Percentiles rank a stretch among this genome's conserved stretches.
phyloP scores from a whole-genome alignment of 2,113 vertebrate genomes.

The Ceyx margarethae region DNA sequence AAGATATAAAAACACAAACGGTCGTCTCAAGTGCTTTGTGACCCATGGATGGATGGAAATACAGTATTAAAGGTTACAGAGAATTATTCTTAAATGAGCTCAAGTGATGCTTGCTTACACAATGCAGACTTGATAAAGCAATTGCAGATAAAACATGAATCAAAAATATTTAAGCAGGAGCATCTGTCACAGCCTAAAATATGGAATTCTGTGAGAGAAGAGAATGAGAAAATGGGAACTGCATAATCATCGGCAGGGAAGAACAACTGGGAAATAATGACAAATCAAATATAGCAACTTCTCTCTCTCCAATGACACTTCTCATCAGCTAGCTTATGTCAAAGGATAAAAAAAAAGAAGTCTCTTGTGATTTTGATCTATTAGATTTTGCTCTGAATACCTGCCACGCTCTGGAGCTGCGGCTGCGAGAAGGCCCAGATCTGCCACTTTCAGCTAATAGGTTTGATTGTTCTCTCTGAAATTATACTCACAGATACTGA shows the following conservation, averaged over 20 bases:
- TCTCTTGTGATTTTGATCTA: constrained; percentile 18
- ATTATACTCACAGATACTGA: constrained; percentile 11
- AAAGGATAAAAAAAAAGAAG: not conserved
- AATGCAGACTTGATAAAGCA: not conserved
- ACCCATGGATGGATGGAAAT: not conserved
- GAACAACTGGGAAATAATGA: constrained; percentile 14
- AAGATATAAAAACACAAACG: not conserved
- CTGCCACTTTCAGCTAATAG: constrained; percentile 28
- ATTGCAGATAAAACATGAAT: not conserved
- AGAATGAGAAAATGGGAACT: not conserved
- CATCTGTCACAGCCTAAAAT: not conserved
- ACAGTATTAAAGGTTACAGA: not conserved
- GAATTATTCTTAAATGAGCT: not conserved
- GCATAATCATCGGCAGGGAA: not conserved
- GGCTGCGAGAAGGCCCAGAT: not conserved
- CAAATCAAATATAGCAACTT: constrained; percentile 15
- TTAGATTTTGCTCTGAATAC: constrained; percentile 24
- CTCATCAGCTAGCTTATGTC: not conserved
- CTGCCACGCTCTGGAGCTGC: not conserved
- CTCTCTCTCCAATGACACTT: not conserved
- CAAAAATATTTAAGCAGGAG: not conserved
- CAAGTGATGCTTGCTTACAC: not conserved
- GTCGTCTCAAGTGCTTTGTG: fast-evolving
- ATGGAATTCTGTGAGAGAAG: not conserved
- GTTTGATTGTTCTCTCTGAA: not conserved